phyloP scores from a whole-genome alignment of 37 sponge, comb jelly and placozoan genomes.

The Chondrilla cf. caribensis region DNA sequence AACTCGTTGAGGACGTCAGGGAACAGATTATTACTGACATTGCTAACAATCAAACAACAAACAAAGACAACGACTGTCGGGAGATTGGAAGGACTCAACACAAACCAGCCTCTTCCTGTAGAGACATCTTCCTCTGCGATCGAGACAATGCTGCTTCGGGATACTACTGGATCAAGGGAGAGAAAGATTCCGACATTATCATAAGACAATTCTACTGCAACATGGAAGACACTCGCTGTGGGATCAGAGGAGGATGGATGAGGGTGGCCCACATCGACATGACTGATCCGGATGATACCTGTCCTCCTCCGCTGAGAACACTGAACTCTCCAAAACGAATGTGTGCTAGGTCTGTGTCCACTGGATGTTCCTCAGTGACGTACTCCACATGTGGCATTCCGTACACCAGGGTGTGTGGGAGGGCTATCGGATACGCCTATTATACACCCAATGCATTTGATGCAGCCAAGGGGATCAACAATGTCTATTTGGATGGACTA shows the following conservation, averaged over 20 bases:
- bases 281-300: background rate
- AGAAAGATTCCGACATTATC: background rate
- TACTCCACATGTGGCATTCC: background rate
- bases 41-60: too few relatives aligned
- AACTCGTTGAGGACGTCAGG: background rate
- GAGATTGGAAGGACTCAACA: background rate
- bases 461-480: background rate
- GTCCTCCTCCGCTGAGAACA: background rate
- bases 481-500: conserved; percentile 1
- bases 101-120: background rate
- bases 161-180: background rate
- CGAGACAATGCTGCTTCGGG: background rate
- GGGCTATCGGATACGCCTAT: background rate
- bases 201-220: background rate
- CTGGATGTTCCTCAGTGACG: background rate
- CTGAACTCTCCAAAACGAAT: background rate
- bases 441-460: background rate
- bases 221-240: background rate
- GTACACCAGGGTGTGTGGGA: conserved; percentile 4
- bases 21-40: background rate
- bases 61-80: too few relatives aligned
- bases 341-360: background rate
- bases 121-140: background rate
- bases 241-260: conserved; percentile 12
- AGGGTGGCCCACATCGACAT: background rate